Conservation (phyloP, 1,140 invertebrate species). For the Orussus abietinus region DNA sequence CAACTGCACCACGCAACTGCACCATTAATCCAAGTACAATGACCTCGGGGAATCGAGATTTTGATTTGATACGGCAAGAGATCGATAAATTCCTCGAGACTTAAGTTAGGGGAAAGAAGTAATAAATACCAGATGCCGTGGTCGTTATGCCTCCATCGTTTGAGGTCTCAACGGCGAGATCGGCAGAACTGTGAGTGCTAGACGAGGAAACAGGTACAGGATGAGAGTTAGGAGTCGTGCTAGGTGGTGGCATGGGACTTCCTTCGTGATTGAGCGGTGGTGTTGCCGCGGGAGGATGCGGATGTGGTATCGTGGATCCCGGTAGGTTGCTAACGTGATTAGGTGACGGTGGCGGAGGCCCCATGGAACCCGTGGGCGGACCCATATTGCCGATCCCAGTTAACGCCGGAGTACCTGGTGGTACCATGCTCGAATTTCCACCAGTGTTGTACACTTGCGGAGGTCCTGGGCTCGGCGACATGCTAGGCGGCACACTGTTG, state of each 20-base stretch:
- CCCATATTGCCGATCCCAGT: conserved; percentile 47
- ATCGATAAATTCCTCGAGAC: background rate
- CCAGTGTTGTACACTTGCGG: conserved; percentile 47
- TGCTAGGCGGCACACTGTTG: conserved; percentile 44
- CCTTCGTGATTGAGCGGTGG: conserved; percentile 54
- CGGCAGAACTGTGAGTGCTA: conserved; percentile 40
- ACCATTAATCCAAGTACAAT: too few relatives aligned
- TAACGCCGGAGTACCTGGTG: conserved; percentile 46
- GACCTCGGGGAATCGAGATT: too few relatives aligned
- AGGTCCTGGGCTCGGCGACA: conserved; percentile 46
- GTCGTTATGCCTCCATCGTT: conserved; percentile 60
- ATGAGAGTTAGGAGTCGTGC: conserved; percentile 60
- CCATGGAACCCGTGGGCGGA: conserved; percentile 48
- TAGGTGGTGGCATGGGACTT: conserved; percentile 59
- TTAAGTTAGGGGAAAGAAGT: conserved; percentile 36
- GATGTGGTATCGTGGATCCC: conserved; percentile 48
- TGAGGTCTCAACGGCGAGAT: conserved; percentile 50
- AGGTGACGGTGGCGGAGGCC: conserved; percentile 55
- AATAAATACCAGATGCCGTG: conserved; percentile 50
- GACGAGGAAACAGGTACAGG: conserved; percentile 36
- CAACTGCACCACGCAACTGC: too few relatives aligned
- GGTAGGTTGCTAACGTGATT: conserved; percentile 58
- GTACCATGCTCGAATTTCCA: conserved; percentile 53
- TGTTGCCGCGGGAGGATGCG: conserved; percentile 41
- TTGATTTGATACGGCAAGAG: background rate